A percentile compares a stretch with the other conserved stretches of the same genome.
These are phyloP conservation scores for Tragelaphus scriptus DNA, from an alignment of 2,113 vertebrate genomes.

Conservation along the genomic window DNA sequence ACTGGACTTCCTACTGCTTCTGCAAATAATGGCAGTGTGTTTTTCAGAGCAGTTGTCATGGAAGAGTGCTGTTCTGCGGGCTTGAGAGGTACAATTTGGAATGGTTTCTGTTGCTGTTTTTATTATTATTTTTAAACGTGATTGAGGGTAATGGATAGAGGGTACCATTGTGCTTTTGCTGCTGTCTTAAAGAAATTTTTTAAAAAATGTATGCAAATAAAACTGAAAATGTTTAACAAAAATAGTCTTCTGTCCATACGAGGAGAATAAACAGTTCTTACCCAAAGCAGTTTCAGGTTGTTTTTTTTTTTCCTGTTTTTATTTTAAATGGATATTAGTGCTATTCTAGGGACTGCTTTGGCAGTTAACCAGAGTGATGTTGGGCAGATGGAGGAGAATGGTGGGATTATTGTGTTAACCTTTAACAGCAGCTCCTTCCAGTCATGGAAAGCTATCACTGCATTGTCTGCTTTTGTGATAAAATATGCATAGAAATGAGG, in stretches of 20 bases:
- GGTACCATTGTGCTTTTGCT: conserved; percentile 31
- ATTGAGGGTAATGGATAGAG: background rate
- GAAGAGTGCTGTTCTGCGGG: background rate
- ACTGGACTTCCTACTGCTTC: conserved; percentile 49
- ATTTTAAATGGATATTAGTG: background rate
- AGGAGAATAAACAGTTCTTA: conserved; percentile 1
- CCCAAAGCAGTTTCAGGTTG: background rate
- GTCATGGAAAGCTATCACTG: background rate
- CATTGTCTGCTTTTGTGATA: background rate
- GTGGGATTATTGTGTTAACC: background rate
- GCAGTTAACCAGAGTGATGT: background rate
- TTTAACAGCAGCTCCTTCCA: background rate
- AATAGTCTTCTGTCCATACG: background rate
- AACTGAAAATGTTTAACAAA: conserved; percentile 21
- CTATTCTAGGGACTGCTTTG: background rate
- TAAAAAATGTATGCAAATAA: background rate
- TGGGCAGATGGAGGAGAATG: background rate
- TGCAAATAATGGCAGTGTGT: conserved; percentile 26
- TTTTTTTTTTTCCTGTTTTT: background rate
- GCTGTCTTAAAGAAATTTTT: background rate
- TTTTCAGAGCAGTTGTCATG: conserved; percentile 47
- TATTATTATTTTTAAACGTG: conserved; percentile 43
- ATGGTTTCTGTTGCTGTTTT: conserved; percentile 32
- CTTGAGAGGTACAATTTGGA: background rate
- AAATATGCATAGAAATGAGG: background rate